Conservation (phyloP, 2,888 invertebrate species). For the Allolobophora icterica region DNA sequence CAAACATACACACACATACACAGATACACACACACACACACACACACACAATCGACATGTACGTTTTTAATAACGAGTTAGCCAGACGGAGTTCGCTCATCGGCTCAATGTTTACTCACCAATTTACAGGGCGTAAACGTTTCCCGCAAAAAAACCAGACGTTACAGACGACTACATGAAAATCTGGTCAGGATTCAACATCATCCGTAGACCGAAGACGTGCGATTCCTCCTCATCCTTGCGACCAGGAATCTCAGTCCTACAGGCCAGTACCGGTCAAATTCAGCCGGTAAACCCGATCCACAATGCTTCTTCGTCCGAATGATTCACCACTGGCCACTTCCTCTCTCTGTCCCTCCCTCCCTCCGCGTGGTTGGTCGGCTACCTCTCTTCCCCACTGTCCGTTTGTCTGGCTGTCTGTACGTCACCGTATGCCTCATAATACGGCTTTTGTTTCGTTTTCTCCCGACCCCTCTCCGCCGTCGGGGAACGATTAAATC, state of each 20-base stretch:
- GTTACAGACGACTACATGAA: neutral
- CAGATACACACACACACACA: too few species aligned
- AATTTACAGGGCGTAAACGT: neutral
- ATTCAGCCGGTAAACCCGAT: neutral
- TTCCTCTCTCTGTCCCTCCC: neutral
- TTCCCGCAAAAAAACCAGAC: neutral
- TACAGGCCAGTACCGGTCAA: neutral
- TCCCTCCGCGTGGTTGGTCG: too few species aligned
- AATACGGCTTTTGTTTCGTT: slow-evolving; percentile 6
- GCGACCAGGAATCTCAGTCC: neutral
- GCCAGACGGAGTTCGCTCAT: neutral
- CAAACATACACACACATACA: too few species aligned
- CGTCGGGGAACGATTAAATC: neutral
- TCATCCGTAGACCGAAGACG: neutral
- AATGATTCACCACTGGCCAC: slow-evolving; percentile 7
- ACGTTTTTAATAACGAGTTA: neutral
- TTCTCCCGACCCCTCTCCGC: neutral
- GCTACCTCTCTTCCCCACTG: too few species aligned
- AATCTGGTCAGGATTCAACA: neutral
- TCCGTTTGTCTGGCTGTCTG: neutral
- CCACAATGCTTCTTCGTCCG: neutral
- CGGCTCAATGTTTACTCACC: neutral
- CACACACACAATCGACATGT: neutral
- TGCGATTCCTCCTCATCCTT: neutral
- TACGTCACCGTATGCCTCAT: neutral